These are phyloP conservation scores for Malurus splendens DNA, from an alignment of 2,797 vertebrate genomes.

Conservation along the genomic window DNA sequence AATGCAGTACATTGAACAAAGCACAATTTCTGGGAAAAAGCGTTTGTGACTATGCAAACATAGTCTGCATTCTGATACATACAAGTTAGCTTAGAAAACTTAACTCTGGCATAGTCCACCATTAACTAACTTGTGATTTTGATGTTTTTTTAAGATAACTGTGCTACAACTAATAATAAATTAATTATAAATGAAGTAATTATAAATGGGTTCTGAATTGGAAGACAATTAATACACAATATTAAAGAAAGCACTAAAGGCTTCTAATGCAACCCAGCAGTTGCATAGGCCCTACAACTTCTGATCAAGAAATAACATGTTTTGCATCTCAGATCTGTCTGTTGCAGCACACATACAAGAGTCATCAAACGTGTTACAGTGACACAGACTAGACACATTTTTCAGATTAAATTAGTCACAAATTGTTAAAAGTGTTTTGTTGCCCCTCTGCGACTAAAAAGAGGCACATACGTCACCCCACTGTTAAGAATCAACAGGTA, in stretches of 20 bases:
- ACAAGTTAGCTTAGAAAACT: neutral
- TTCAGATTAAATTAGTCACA: neutral
- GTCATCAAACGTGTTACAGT: neutral
- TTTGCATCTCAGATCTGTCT: neutral
- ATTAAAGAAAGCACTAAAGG: neutral
- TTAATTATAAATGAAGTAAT: neutral
- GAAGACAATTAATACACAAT: neutral
- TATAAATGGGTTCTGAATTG: neutral
- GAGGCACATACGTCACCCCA: neutral
- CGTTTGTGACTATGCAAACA: neutral
- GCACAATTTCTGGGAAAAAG: neutral
- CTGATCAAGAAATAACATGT: neutral
- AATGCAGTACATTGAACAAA: neutral
- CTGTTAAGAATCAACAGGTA: neutral
- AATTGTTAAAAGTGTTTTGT: neutral
- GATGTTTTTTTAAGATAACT: neutral
- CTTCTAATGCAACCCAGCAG: neutral
- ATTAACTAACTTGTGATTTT: neutral
- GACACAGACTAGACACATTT: neutral
- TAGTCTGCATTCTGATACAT: neutral
- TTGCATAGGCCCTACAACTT: neutral
- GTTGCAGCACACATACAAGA: neutral
- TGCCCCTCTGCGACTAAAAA: neutral
- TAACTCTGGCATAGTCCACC: neutral
- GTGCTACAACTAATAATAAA: neutral